Evolutionary conservation across 2,888 invertebrate species (phyloP), one percentile per base, ranked within the genome.

Genomic region (Exephanes ischioxanthus): DNA sequence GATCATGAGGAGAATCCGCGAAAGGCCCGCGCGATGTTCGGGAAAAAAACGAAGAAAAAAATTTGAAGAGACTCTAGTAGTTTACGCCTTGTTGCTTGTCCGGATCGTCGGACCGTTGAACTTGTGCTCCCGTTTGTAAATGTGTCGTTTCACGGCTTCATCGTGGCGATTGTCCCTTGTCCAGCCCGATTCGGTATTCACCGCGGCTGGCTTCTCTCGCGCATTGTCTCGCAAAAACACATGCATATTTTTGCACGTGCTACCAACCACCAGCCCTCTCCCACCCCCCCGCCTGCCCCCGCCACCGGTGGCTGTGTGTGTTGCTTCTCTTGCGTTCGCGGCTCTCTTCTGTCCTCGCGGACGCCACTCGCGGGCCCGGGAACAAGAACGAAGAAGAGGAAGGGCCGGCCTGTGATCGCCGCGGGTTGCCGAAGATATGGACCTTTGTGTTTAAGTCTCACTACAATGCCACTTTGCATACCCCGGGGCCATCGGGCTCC

Each of bases 191-290:
- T 86, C 83, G 84, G 81, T 84, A 84, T 86, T 84, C 84, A 84
- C 83, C 83, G 45, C 16, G 83, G 85, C 81, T 78, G 83, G 78
- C 83, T 72, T 86, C 82, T 84, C 85, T 87, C 88, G 89, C 84
- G 91, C 91, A 91, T 92, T 91, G 91, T 92, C 91, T 92, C 90
- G 89, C 87, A 90, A 86, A 91, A 91, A 88, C 58, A 90, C 91
- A 91, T 91, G 91, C 91, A 92, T 92, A 92, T 92, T 92, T 45
- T 92, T 91, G 90, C 90, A 91, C 91, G 91, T 91, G 91, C 90
- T 80, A 71, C 76, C 86, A 85, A 84, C 83, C 73, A 53, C 80
- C 84, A n/a, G 16, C 33, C 30, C 61, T 30, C 26, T 51, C 51
- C 51, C 37, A 1, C 85, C 80, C 58, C 77, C 55, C 72, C n/a